Percentiles rank a stretch among this genome's conserved stretches.
Evolutionary conservation across 2,797 vertebrate genomes (phyloP).

Genomic region (Protosalanx chinensis): DNA sequence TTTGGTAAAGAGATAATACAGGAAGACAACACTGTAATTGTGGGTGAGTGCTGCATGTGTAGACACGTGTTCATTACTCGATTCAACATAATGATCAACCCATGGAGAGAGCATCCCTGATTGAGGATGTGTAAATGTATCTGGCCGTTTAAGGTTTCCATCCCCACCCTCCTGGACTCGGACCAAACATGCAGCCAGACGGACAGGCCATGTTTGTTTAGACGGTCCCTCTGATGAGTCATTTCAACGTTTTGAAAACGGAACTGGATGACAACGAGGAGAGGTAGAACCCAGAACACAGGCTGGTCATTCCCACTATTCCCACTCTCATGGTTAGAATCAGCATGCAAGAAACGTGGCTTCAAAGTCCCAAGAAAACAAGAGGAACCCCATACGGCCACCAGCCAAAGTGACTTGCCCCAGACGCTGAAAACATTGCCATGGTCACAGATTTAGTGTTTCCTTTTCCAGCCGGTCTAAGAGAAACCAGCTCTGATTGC

Average conservation of each 20-base stretch:
- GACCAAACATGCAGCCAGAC: slow-evolving; percentile 25
- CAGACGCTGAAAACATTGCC: slow-evolving; percentile 65
- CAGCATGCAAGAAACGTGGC: slow-evolving; percentile 75
- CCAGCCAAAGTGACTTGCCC: slow-evolving; percentile 70
- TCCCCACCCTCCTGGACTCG: slow-evolving; percentile 24
- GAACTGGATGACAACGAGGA: slow-evolving; percentile 5
- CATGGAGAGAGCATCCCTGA: slow-evolving; percentile 21
- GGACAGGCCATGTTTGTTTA: slow-evolving; percentile 9
- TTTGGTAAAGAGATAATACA: neutral
- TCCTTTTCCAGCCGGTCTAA: slow-evolving; percentile 48
- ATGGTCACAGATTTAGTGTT: slow-evolving; percentile 73
- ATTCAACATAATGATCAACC: slow-evolving; percentile 22
- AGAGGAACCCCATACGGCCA: slow-evolving; percentile 70
- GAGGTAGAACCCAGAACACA: neutral
- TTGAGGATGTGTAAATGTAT: slow-evolving; percentile 48
- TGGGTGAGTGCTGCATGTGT: slow-evolving; percentile 30
- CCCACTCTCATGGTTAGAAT: slow-evolving; percentile 53
- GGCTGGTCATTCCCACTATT: slow-evolving; percentile 40
- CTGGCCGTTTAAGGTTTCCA: slow-evolving; percentile 39
- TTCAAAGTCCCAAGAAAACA: slow-evolving; percentile 71
- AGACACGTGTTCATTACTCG: slow-evolving; percentile 13
- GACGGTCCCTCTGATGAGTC: slow-evolving; percentile 1
- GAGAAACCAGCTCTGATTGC: slow-evolving; percentile 29
- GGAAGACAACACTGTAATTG: slow-evolving; percentile 14
- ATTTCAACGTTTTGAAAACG: neutral